phyloP scores from a whole-genome alignment of 2,797 vertebrate species.

The Clarias pachynema region DNA sequence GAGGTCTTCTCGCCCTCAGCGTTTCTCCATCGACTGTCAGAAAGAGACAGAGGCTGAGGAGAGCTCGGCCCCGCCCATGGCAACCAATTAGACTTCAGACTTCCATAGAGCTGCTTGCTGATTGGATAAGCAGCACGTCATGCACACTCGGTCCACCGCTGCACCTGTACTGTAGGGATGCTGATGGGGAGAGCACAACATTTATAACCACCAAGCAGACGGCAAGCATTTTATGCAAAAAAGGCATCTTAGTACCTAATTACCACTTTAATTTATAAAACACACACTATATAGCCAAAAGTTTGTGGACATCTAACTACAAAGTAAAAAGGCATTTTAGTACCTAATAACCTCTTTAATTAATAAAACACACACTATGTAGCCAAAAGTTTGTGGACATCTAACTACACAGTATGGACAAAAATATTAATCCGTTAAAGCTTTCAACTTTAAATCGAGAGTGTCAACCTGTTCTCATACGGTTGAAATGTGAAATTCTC shows the following conservation, averaged over 20 bases:
- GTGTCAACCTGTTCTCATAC: too few relatives aligned
- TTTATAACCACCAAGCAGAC: neutral
- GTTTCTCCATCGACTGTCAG: conserved; percentile 71
- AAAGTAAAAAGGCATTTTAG: neutral
- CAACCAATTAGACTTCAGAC: conserved; percentile 69
- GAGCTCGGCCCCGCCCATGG: conserved; percentile 73
- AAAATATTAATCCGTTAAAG: too few relatives aligned
- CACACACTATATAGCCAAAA: neutral
- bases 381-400: neutral
- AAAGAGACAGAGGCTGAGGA: conserved; percentile 56
- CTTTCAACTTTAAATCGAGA: too few relatives aligned
- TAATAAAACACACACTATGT: neutral
- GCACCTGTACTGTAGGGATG: conserved; percentile 71
- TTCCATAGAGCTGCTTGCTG: conserved; percentile 38
- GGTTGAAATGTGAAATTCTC: too few relatives aligned
- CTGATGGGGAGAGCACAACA: conserved; percentile 45
- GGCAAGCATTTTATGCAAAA: neutral
- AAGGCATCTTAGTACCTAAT: too few relatives aligned
- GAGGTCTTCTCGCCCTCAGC: neutral
- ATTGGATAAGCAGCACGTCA: conserved; percentile 64
- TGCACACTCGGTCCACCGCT: conserved; percentile 61
- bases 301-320: neutral
- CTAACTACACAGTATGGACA: too few relatives aligned
- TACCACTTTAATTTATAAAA: neutral
- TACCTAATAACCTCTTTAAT: neutral